Percentiles rank a stretch among this genome's conserved stretches.
phyloP scores from a whole-genome alignment of 2,888 invertebrate genomes.

The Sarcophaga carnaria region DNA sequence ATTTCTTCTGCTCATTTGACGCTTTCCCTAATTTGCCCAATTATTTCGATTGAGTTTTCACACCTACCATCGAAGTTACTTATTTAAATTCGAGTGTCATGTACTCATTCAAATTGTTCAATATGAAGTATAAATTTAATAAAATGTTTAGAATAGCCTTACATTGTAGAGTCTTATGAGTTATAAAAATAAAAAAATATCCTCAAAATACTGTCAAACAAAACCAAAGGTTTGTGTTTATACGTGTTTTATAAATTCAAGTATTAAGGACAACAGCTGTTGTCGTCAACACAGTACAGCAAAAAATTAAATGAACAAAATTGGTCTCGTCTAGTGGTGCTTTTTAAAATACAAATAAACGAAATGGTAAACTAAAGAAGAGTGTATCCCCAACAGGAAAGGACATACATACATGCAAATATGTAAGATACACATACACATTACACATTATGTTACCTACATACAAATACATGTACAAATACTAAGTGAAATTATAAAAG shows the following conservation, averaged over 20 bases:
- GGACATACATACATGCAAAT: not conserved
- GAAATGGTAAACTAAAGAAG: constrained; percentile 1
- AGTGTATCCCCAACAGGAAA: constrained; percentile 4
- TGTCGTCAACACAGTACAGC: constrained; percentile 38
- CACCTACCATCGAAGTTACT: too few relatives aligned
- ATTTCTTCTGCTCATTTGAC: too few relatives aligned
- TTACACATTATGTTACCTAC: too few relatives aligned
- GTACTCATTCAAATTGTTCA: too few relatives aligned
- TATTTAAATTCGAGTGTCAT: too few relatives aligned
- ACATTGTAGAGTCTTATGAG: not conserved
- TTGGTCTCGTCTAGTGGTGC: constrained; percentile 38
- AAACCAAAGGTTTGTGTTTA: not conserved
- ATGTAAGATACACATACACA: too few relatives aligned
- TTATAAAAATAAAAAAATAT: constrained; percentile 14
- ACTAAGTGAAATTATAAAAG: not conserved
- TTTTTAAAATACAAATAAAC: not conserved
- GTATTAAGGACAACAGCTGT: constrained; percentile 57
- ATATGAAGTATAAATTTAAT: too few relatives aligned
- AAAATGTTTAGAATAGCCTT: not conserved
- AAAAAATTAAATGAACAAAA: not conserved
- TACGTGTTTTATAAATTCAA: too few relatives aligned
- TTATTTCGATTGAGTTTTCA: too few relatives aligned
- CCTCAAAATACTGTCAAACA: constrained; percentile 47
- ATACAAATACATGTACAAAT: too few relatives aligned
- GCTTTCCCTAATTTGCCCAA: too few relatives aligned